Percentiles rank a stretch among this genome's conserved stretches.
Conservation (phyloP, 2,888 invertebrate species). For the Acleris sparsana region DNA sequence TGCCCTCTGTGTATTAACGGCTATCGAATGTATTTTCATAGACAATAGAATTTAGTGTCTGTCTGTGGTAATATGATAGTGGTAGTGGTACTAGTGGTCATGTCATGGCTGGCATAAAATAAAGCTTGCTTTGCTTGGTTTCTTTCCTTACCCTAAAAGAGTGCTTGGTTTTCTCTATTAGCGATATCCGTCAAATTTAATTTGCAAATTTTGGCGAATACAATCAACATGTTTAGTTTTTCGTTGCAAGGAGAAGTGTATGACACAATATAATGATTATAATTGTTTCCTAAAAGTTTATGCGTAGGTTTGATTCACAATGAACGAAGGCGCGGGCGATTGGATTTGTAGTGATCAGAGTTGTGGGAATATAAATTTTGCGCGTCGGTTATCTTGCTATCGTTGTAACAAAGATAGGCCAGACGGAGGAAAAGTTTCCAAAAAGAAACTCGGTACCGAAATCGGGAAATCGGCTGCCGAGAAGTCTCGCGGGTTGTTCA, state of each 20-base stretch:
- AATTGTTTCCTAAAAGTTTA: conserved; percentile 47
- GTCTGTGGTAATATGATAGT: conserved; percentile 40
- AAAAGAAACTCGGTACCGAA: conserved; percentile 96
- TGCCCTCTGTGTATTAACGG: neutral
- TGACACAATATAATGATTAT: conserved; percentile 25
- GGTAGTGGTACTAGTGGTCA: conserved; percentile 47
- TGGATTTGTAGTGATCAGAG: conserved; percentile 87
- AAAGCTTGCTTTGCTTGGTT: conserved; percentile 68
- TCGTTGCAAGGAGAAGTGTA: conserved; percentile 34
- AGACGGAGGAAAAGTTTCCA: conserved; percentile 67
- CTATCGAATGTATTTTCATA: neutral
- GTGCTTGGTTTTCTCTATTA: conserved; percentile 78
- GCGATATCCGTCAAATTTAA: conserved; percentile 62
- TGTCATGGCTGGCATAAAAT: conserved; percentile 69
- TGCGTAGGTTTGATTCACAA: conserved; percentile 58
- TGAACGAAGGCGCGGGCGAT: conserved; percentile 81
- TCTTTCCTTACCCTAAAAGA: conserved; percentile 71
- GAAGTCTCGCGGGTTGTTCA: conserved; percentile 96
- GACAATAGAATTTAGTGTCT: conserved; percentile 34
- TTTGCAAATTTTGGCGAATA: conserved; percentile 57
- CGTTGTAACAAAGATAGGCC: conserved; percentile 91
- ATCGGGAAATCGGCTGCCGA: conserved; percentile 99
- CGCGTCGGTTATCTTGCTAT: conserved; percentile 94
- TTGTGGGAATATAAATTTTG: conserved; percentile 98
- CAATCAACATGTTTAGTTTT: conserved; percentile 47